A percentile compares a stretch with the other conserved stretches of the same genome.
phyloP scores from a whole-genome alignment of 1,140 invertebrate species.

The Drosophila sechellia region DNA sequence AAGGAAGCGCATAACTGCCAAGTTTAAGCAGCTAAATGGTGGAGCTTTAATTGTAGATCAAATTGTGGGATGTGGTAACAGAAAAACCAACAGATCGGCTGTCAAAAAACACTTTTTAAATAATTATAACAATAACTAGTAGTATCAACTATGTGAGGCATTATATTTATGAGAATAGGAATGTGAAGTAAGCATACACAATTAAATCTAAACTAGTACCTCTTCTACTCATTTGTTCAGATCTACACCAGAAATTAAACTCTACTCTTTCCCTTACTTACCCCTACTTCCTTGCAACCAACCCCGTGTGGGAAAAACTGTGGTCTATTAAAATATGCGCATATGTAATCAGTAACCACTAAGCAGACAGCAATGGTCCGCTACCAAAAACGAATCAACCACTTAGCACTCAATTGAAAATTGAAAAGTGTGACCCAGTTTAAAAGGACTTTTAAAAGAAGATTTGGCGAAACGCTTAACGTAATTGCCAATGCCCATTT shows the following conservation, averaged over 20 bases:
- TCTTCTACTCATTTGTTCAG: not conserved
- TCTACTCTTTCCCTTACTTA: not conserved
- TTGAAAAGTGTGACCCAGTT: constrained; percentile 58
- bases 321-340: constrained; percentile 50
- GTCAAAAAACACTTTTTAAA: constrained; percentile 20
- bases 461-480: constrained; percentile 35
- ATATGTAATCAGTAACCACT: constrained; percentile 48
- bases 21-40: not conserved
- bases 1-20: constrained; percentile 47
- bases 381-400: constrained; percentile 30
- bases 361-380: constrained; percentile 12
- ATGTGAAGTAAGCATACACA: no score
- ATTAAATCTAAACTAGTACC: no score
- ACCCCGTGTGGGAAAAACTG: constrained; percentile 8
- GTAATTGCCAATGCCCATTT: constrained; percentile 61
- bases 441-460: constrained; percentile 33
- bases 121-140: not conserved
- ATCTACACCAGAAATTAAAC: constrained; percentile 1
- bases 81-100: constrained; percentile 3
- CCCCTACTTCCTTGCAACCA: not conserved
- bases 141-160: no score
- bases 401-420: constrained; percentile 59
- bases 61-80: not conserved
- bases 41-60: not conserved
- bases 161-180: no score